Conservation (phyloP, 2,797 vertebrate genomes). For the Semotilus atromaculatus region DNA sequence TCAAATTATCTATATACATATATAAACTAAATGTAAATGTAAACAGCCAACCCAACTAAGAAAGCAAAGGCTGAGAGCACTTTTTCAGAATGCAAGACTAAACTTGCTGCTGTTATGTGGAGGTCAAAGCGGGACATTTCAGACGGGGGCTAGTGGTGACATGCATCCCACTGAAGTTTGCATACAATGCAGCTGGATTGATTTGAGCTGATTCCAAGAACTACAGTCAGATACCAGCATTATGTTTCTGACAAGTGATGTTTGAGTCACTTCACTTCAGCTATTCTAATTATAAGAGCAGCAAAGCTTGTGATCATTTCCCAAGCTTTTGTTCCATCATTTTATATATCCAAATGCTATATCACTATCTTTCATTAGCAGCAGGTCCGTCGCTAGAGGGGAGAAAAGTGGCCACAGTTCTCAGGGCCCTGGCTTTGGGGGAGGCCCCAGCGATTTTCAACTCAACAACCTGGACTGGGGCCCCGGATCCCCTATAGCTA, state of each 20-base stretch:
- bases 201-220: constrained; percentile 3
- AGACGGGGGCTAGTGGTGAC: constrained; percentile 14
- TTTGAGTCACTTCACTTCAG: background rate
- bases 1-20: background rate
- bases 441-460: background rate
- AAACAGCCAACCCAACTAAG: background rate
- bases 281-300: background rate
- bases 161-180: constrained; percentile 1
- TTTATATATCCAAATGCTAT: background rate
- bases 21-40: background rate
- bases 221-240: background rate
- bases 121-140: constrained; percentile 16
- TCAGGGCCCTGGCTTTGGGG: background rate
- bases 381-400: background rate
- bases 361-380: background rate
- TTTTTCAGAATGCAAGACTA: constrained; percentile 7
- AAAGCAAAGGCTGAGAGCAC: background rate
- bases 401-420: background rate
- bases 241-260: background rate
- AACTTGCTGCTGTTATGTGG: background rate
- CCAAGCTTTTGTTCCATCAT: background rate
- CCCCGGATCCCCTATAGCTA: background rate
- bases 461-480: background rate
- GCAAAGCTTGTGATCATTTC: background rate
- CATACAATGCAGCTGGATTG: background rate